Conservation (phyloP, 2,113 vertebrate species). For the Neogale vison region DNA sequence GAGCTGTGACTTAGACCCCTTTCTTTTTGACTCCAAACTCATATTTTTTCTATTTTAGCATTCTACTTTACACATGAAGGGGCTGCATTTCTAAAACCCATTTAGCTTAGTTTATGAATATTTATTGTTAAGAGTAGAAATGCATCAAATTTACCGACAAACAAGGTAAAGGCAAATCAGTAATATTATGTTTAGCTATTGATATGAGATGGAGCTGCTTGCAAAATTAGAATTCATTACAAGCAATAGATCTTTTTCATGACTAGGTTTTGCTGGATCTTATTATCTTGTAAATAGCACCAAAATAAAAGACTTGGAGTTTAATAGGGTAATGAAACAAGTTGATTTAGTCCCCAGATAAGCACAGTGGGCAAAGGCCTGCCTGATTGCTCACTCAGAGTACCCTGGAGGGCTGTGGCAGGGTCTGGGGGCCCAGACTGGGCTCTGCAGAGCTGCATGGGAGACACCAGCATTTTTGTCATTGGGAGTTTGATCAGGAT, state of each 20-base stretch:
- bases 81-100: slow-evolving; percentile 23
- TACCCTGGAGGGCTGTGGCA: neutral
- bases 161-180: slow-evolving; percentile 79
- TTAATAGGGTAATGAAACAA: slow-evolving; percentile 67
- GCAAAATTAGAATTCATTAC: slow-evolving; percentile 83
- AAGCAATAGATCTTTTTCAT: slow-evolving; percentile 78
- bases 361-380: neutral
- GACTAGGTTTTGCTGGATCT: slow-evolving; percentile 75
- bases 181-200: slow-evolving; percentile 80
- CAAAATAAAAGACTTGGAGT: slow-evolving; percentile 56
- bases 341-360: slow-evolving; percentile 72
- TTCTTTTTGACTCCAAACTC: slow-evolving; percentile 5
- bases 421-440: neutral
- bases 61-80: slow-evolving; percentile 29
- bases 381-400: neutral
- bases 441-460: neutral
- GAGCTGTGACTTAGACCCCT: neutral
- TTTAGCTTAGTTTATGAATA: slow-evolving; percentile 59
- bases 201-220: slow-evolving; percentile 76
- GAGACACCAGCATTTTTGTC: neutral
- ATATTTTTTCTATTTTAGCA: slow-evolving; percentile 33
- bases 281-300: slow-evolving; percentile 80
- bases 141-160: slow-evolving; percentile 75
- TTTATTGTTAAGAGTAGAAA: slow-evolving; percentile 64
- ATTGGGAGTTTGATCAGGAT: neutral